Base-by-base conservation (phyloP, 2,113 vertebrate species). In the Blennius ocellaris region DNA sequence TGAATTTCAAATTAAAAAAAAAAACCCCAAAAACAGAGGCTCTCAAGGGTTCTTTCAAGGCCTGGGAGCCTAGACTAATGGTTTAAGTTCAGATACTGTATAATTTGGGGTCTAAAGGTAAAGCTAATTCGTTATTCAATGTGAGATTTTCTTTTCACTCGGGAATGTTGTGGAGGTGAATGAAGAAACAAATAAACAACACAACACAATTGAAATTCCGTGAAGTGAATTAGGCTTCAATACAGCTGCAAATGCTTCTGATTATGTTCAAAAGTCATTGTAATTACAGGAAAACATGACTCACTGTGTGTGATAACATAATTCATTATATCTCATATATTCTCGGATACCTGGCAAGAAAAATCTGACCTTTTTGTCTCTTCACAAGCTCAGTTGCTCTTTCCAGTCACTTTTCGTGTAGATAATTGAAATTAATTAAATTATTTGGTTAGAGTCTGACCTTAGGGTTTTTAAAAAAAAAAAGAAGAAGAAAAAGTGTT, bases 321-420 rank as follows among this genome's bases (percentile, higher is more conserved):
- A 70, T 77, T 74, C 61, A 38, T 78, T 63, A 11, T 0, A 68
- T 80, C 64, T 45, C 2, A 76, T 76, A 66, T 67, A 59, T 14
- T 37, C 11, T 39, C 10, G 5, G 11, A 51, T 38, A 37, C 8
- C 8, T 56, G 36, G 11, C 12, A n/a, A 55, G 49, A 71, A 39
- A 41, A 36, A 11, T 21, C 36, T 52, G 73, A 63, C 73, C 48
- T 30, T 57, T 57, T 58, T 56, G 45, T 16, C 17, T 76, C 39
- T 57, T 61, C 8, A 47, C 3, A 8, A 8, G 49, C 41, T 39
- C 37, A 8, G n/a, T 11, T 17, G 9, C 68, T 30, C 0, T 14
- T 72, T 2, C 21, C 64, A 11, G 39, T 54, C 48, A 63, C 43
- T 44, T 12, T 57, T 43, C 11, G 2, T 4, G 8, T 30, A 51